Conservation (phyloP, 1,140 invertebrate genomes). For the Chironomus tepperi region DNA sequence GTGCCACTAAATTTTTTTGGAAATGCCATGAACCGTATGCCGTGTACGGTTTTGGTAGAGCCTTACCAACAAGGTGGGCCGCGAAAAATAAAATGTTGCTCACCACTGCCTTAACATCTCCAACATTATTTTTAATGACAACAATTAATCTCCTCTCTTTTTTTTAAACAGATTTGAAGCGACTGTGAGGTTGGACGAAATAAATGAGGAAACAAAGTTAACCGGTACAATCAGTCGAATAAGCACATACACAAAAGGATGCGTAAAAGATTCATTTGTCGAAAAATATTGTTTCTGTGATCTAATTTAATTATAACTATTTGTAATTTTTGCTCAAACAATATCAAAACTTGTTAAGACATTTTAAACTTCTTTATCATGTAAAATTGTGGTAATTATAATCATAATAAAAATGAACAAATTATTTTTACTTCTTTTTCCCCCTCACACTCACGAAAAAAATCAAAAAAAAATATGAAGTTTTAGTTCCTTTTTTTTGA, state of each 20-base stretch:
- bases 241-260: constrained; percentile 34
- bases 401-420: neutral
- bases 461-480: neutral
- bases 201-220: constrained; percentile 41
- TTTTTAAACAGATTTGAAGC: constrained; percentile 64
- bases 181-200: constrained; percentile 47
- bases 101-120: too few species aligned
- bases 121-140: neutral
- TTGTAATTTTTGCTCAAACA: constrained; percentile 3
- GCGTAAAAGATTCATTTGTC: constrained; percentile 18
- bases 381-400: neutral
- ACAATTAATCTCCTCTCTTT: neutral
- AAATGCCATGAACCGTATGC: too few species aligned
- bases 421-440: neutral
- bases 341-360: neutral
- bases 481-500: neutral
- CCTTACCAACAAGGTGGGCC: too few species aligned
- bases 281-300: constrained; percentile 24
- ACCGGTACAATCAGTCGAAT: constrained; percentile 64
- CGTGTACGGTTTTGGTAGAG: too few species aligned
- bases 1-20: neutral
- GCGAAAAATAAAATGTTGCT: too few species aligned
- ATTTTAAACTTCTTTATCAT: too few species aligned
- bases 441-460: neutral
- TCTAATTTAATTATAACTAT: constrained; percentile 1